These are phyloP conservation scores for Dascyllus trimaculatus DNA, from an alignment of 2,113 vertebrate genomes.

Conservation along the genomic window DNA sequence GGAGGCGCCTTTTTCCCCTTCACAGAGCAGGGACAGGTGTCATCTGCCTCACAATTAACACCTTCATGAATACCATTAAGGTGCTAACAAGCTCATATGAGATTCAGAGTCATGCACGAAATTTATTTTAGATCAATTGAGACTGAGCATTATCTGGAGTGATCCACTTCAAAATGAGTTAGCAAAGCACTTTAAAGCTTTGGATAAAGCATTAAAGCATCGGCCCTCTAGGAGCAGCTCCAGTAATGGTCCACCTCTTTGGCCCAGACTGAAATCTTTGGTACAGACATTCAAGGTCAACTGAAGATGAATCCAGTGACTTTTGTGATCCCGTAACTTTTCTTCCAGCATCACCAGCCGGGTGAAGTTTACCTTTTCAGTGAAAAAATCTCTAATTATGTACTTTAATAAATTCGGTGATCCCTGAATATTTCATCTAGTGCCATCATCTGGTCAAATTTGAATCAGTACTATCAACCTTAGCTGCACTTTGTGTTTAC, in stretches of 20 bases:
- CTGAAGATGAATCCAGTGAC: neutral
- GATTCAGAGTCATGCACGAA: slow-evolving; percentile 21
- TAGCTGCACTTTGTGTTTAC: too few species aligned
- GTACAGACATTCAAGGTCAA: neutral
- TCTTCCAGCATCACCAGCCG: neutral
- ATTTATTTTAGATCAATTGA: slow-evolving; percentile 20
- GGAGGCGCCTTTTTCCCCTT: slow-evolving; percentile 52
- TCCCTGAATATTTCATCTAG: too few species aligned
- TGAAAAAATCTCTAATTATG: neutral
- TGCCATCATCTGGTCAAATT: too few species aligned
- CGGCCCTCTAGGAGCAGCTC: too few species aligned
- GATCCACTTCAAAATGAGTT: neutral
- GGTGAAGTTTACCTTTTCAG: neutral
- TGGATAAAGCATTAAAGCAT: neutral
- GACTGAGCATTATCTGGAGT: neutral
- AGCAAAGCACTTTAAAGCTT: neutral
- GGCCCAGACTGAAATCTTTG: neutral
- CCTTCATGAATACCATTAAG: slow-evolving; percentile 63
- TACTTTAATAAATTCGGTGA: too few species aligned
- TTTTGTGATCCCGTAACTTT: neutral
- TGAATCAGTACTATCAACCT: too few species aligned
- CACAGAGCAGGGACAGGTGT: slow-evolving; percentile 70
- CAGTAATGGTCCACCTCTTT: too few species aligned
- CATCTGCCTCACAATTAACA: slow-evolving; percentile 63
- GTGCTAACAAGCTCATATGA: slow-evolving; percentile 51